phyloP scores from a whole-genome alignment of 1,140 invertebrate species.

The Goniozus legneri region DNA sequence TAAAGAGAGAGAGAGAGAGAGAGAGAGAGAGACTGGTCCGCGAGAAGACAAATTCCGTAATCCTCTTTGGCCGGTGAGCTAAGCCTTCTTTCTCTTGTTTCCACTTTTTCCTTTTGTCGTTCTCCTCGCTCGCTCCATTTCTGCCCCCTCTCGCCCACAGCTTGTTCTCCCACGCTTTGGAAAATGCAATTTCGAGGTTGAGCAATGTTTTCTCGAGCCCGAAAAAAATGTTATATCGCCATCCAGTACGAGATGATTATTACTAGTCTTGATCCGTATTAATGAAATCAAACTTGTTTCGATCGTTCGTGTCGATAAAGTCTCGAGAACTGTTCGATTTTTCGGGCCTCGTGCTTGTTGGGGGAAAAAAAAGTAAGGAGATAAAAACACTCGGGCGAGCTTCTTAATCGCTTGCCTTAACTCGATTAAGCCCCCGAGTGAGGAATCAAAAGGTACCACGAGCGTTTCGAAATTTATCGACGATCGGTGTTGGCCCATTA shows the following conservation, averaged over 20 bases:
- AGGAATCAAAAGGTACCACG: background rate
- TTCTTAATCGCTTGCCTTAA: constrained; percentile 26
- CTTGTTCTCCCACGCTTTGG: constrained; percentile 29
- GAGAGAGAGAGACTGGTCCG: constrained; percentile 35
- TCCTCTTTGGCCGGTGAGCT: constrained; percentile 53
- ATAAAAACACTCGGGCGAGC: constrained; percentile 29
- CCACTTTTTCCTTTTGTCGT: constrained; percentile 37
- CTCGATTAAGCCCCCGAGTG: no score
- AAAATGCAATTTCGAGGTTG: constrained; percentile 35
- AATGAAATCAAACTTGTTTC: constrained; percentile 19
- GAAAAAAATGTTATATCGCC: constrained; percentile 13
- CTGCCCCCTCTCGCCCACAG: constrained; percentile 21
- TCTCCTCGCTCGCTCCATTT: constrained; percentile 24
- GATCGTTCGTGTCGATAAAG: constrained; percentile 32
- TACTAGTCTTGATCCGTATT: background rate
- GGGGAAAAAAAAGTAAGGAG: background rate
- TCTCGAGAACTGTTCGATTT: constrained; percentile 21
- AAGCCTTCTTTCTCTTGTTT: constrained; percentile 47
- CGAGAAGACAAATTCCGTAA: constrained; percentile 49
- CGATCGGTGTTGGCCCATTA: no score
- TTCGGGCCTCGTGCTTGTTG: constrained; percentile 2
- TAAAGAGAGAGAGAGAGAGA: constrained; percentile 3
- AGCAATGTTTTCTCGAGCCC: background rate
- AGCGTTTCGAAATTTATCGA: background rate
- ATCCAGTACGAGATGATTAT: constrained; percentile 14